Percentiles rank a stretch among this genome's conserved stretches.
These are phyloP conservation scores for Zaprionus capensis DNA, from an alignment of 1,140 invertebrate genomes.

Conservation along the genomic window DNA sequence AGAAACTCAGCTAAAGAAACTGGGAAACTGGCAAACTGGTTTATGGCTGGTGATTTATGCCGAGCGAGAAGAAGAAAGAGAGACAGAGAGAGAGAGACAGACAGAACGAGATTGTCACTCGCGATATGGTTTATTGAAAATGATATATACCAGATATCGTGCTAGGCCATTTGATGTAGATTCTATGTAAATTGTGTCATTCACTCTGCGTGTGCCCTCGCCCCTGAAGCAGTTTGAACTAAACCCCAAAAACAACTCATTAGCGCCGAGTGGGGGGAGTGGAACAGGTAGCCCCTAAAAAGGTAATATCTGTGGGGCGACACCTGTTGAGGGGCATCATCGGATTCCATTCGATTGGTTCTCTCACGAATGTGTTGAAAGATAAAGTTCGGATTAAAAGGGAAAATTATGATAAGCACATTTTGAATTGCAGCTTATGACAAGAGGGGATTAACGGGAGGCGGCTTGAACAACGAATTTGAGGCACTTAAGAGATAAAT, in stretches of 20 bases:
- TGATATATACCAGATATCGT: conserved; percentile 51
- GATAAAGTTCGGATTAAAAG: background rate
- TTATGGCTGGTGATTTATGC: conserved; percentile 64
- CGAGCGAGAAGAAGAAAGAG: conserved; percentile 7
- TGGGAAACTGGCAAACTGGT: conserved; percentile 32
- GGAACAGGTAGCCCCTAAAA: conserved; percentile 10
- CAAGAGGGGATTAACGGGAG: background rate
- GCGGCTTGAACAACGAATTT: background rate
- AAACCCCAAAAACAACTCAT: conserved; percentile 31
- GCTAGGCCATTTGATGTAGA: conserved; percentile 45
- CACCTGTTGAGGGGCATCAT: conserved; percentile 50
- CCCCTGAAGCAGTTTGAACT: conserved; percentile 22
- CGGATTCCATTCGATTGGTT: conserved; percentile 12
- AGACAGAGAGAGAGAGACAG: background rate
- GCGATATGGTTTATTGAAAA: conserved; percentile 60
- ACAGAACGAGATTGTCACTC: conserved; percentile 57
- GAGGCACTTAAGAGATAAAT: conserved; percentile 3
- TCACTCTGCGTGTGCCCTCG: conserved; percentile 3
- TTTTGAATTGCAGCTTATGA: conserved; percentile 4
- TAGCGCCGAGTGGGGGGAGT: background rate
- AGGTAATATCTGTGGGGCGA: conserved; percentile 19
- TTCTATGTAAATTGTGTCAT: conserved; percentile 64
- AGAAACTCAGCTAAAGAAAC: conserved; percentile 20
- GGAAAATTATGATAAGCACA: conserved; percentile 9
- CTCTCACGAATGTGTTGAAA: conserved; percentile 19